Evolutionary conservation across 2,113 vertebrate species (phyloP).

Genomic region (Caracal caracal): DNA sequence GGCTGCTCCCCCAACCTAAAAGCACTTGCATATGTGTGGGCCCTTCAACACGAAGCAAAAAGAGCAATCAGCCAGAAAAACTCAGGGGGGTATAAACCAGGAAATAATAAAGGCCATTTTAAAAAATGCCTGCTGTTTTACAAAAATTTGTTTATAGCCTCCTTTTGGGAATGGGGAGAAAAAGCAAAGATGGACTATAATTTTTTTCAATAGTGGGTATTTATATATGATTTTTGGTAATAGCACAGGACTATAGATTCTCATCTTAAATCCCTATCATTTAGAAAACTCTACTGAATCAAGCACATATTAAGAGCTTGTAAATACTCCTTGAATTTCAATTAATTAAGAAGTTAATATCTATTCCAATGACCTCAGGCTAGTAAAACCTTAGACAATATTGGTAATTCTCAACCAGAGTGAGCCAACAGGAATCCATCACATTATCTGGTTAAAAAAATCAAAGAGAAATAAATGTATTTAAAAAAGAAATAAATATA

Average conservation of each 20-base stretch:
- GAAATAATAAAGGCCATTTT: neutral
- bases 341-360: neutral
- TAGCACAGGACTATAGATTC: neutral
- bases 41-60: neutral
- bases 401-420: neutral
- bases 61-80: neutral
- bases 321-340: conserved; percentile 39
- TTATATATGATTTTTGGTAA: neutral
- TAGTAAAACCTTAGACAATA: neutral
- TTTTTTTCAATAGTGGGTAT: neutral
- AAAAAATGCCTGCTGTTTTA: neutral
- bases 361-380: neutral
- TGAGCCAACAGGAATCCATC: neutral
- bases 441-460: neutral
- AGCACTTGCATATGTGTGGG: fast-evolving
- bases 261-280: neutral
- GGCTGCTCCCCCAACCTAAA: neutral
- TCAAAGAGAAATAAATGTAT: neutral
- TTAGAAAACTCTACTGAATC: conserved; percentile 4
- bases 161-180: neutral
- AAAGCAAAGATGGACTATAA: neutral
- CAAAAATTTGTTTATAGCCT: neutral
- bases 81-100: neutral
- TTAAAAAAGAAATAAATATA: neutral
- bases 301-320: neutral